These are phyloP conservation scores for Meloe dianella DNA, from an alignment of 2,888 invertebrate species.

Conservation along the genomic window DNA sequence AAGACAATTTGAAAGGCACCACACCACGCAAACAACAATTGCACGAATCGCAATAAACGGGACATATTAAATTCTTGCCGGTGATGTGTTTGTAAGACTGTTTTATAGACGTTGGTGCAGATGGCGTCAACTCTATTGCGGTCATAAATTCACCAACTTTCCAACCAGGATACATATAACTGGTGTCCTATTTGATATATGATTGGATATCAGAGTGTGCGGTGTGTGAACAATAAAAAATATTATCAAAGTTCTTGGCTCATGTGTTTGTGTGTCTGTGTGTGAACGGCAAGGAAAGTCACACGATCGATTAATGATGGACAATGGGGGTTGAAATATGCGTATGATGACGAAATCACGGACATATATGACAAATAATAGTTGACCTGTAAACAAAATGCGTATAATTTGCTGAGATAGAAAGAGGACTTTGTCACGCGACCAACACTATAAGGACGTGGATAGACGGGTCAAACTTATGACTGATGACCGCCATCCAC, in stretches of 20 bases:
- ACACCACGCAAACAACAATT: too few relatives aligned
- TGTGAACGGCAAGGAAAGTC: not conserved
- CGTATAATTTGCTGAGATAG: conserved; percentile 55
- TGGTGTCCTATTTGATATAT: conserved; percentile 46
- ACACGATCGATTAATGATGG: conserved; percentile 19
- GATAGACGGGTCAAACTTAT: conserved; percentile 46
- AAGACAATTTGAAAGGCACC: too few relatives aligned
- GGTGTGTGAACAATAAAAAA: conserved; percentile 39
- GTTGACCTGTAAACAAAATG: conserved; percentile 55
- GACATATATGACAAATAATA: conserved; percentile 54
- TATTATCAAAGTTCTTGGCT: conserved; percentile 37
- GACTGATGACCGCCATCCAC: conserved; percentile 59
- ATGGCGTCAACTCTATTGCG: conserved; percentile 53
- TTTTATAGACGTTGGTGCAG: conserved; percentile 41
- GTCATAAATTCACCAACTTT: conserved; percentile 52
- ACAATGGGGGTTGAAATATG: conserved; percentile 34
- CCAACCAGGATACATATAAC: conserved; percentile 50
- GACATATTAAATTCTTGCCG: conserved; percentile 34
- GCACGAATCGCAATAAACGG: conserved; percentile 20
- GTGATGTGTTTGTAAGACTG: conserved; percentile 32
- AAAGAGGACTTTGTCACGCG: conserved; percentile 46
- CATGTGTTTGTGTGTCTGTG: not conserved
- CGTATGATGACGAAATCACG: conserved; percentile 48
- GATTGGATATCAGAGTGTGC: conserved; percentile 35
- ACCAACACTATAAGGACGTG: conserved; percentile 28